A percentile compares a stretch with the other conserved stretches of the same genome.
Evolutionary conservation across 2,113 vertebrate genomes (phyloP).

Genomic region (Thunnus thynnus): DNA sequence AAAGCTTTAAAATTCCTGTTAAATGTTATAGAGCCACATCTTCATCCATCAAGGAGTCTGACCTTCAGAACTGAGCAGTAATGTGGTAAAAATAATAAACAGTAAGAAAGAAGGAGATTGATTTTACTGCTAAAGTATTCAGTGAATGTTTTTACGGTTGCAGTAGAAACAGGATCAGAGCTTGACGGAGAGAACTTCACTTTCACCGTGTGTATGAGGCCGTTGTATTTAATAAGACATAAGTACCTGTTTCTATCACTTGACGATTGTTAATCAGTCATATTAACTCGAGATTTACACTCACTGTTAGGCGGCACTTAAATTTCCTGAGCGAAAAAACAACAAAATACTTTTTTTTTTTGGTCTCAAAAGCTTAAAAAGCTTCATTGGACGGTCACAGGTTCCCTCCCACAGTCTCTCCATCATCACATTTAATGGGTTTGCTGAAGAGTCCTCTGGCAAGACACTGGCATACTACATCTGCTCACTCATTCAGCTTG

Average conservation of each 20-base stretch:
- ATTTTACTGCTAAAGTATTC: not conserved
- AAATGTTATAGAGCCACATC: not conserved
- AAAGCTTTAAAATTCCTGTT: not conserved
- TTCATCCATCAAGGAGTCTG: not conserved
- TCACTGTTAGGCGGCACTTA: not conserved
- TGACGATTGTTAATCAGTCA: slow-evolving; percentile 14
- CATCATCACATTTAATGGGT: slow-evolving; percentile 22
- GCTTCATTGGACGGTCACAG: not conserved
- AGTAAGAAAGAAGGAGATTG: not conserved
- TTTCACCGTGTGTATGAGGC: not conserved
- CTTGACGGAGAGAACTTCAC: not conserved
- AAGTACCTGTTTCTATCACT: not conserved
- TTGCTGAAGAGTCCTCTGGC: slow-evolving; percentile 30
- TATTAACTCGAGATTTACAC: not conserved
- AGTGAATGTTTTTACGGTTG: not conserved
- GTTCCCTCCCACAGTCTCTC: not conserved
- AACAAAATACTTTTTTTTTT: not conserved
- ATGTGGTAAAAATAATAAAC: not conserved
- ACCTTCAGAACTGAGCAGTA: not conserved
- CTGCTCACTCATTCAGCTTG: slow-evolving; percentile 48
- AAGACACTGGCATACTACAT: slow-evolving; percentile 12
- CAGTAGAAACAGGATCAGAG: not conserved
- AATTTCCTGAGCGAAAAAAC: not conserved
- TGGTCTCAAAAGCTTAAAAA: slow-evolving; percentile 6
- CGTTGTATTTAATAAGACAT: not conserved